Evolutionary conservation across 2,113 vertebrate genomes (phyloP).

Genomic region (Opisthocomus hoazin): DNA sequence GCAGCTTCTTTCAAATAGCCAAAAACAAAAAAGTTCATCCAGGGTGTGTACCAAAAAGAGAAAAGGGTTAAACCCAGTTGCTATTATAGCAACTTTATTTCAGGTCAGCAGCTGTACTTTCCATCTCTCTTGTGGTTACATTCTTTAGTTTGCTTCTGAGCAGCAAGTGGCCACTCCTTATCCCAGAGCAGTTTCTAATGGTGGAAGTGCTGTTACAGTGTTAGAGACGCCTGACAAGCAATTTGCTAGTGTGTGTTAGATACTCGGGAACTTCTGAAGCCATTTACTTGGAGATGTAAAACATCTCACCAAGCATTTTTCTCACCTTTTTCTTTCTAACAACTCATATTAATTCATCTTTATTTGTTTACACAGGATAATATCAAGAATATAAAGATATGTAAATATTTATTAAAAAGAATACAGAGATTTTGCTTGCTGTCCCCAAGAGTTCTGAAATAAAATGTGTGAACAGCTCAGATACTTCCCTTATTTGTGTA

Average conservation of each 20-base stretch:
- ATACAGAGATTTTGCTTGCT: background rate
- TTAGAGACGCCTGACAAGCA: background rate
- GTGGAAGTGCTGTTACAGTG: background rate
- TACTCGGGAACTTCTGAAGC: background rate
- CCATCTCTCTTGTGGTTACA: background rate
- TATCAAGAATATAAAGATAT: background rate
- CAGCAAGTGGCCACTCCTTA: background rate
- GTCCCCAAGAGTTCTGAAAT: background rate
- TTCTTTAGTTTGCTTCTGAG: background rate
- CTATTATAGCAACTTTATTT: background rate
- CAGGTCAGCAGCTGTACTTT: background rate
- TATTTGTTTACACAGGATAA: background rate
- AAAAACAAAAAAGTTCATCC: background rate
- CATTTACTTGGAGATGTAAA: background rate
- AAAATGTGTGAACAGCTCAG: background rate
- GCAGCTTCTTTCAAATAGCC: background rate
- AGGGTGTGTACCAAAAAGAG: background rate
- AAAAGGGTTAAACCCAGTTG: background rate
- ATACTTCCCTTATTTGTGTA: background rate
- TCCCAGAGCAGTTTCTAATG: background rate
- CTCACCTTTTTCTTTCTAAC: background rate
- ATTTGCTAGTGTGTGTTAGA: background rate
- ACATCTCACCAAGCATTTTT: background rate
- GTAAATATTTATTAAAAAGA: background rate
- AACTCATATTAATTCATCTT: background rate